These are phyloP conservation scores for Cataglyphis cursor DNA, from an alignment of 2,888 invertebrate species.

Conservation along the genomic window DNA sequence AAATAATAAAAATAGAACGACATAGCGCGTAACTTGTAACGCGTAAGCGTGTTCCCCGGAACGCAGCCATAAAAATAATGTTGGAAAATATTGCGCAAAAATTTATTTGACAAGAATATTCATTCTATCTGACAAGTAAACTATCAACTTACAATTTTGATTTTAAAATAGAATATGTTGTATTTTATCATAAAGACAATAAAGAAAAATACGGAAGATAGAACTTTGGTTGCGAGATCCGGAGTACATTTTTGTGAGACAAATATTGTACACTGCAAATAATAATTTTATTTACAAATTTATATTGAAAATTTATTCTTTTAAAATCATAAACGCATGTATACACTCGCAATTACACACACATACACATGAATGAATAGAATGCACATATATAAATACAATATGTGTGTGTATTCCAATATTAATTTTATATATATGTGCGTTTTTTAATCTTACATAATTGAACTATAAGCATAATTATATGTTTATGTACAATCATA, in stretches of 20 bases:
- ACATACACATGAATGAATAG: neutral
- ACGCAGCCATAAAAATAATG: too few relatives aligned
- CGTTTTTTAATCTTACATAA: too few relatives aligned
- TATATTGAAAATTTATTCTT: neutral
- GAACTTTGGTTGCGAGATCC: neutral
- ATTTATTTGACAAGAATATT: too few relatives aligned
- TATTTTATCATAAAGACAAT: neutral
- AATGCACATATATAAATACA: too few relatives aligned
- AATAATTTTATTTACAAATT: neutral
- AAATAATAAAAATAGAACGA: too few relatives aligned
- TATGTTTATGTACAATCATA: neutral
- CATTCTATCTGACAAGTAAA: neutral
- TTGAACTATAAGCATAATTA: too few relatives aligned
- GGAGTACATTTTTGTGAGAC: neutral
- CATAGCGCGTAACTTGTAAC: too few relatives aligned
- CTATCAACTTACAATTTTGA: neutral
- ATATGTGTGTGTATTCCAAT: neutral
- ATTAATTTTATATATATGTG: too few relatives aligned
- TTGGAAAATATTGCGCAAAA: too few relatives aligned
- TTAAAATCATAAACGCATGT: neutral
- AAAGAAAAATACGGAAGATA: neutral
- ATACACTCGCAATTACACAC: neutral
- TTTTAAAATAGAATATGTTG: neutral
- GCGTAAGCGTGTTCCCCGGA: too few relatives aligned
- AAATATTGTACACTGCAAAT: slow-evolving; percentile 21